phyloP scores from a whole-genome alignment of 2,797 vertebrate species.

The Vespertilio murinus region DNA sequence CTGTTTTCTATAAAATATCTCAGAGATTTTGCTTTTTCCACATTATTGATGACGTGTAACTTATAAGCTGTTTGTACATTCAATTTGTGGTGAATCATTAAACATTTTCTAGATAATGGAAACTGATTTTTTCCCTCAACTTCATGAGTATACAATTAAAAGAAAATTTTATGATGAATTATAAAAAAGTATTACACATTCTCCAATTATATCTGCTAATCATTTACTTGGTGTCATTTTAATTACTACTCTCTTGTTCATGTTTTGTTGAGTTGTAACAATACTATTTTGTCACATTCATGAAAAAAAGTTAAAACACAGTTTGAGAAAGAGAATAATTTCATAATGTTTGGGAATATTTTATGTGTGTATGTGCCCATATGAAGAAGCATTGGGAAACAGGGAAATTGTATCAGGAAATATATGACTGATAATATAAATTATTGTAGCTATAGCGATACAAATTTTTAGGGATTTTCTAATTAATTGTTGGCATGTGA shows the following conservation, averaged over 20 bases:
- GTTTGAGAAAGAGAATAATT: background rate
- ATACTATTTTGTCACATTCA: background rate
- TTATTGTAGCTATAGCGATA: background rate
- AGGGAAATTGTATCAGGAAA: background rate
- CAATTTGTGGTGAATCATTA: background rate
- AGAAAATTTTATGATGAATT: background rate
- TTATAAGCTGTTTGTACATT: background rate
- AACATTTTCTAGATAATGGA: background rate
- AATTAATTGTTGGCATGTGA: background rate
- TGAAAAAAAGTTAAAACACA: background rate
- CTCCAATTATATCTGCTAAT: background rate
- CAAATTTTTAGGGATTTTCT: background rate
- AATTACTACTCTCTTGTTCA: background rate
- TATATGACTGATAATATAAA: background rate
- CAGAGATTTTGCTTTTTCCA: background rate
- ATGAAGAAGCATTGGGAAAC: background rate
- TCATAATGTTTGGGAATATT: background rate
- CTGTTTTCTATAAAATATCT: conserved; percentile 5
- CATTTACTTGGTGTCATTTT: background rate
- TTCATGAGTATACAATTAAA: background rate
- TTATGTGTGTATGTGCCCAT: too few species aligned
- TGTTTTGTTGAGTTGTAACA: background rate
- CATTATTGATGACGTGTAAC: background rate
- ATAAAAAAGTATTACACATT: background rate
- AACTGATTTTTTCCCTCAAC: background rate